Evolutionary conservation across 1,140 invertebrate species (phyloP).

Genomic region (Drosophila mojavensis): DNA sequence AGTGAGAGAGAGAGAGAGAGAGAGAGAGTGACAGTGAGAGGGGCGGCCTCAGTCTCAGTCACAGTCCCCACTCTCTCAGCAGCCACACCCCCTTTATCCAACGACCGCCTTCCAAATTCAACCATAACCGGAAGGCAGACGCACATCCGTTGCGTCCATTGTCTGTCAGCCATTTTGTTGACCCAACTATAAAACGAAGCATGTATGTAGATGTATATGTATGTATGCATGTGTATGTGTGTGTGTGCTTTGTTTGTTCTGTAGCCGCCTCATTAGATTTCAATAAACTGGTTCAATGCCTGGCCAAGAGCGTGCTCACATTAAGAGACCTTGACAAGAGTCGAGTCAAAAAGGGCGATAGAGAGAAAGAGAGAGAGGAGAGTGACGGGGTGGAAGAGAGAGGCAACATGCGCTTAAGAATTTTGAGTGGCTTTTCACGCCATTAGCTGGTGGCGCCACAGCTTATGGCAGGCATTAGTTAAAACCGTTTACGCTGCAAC

Average conservation of each 20-base stretch:
- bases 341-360: neutral
- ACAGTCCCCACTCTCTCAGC: too few species aligned
- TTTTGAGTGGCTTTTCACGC: slow-evolving; percentile 26
- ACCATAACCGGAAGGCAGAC: slow-evolving; percentile 24
- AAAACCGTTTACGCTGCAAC: neutral
- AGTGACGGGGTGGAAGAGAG: too few species aligned
- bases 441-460: slow-evolving; percentile 18
- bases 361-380: neutral
- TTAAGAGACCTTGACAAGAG: slow-evolving; percentile 8
- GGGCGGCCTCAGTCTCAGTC: neutral
- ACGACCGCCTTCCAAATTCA: neutral
- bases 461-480: slow-evolving; percentile 8
- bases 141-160: slow-evolving; percentile 40
- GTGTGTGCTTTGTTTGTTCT: slow-evolving; percentile 47
- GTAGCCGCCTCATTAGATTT: slow-evolving; percentile 72
- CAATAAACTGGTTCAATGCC: slow-evolving; percentile 60
- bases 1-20: too few species aligned
- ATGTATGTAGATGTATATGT: slow-evolving; percentile 2
- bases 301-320: slow-evolving; percentile 32
- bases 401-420: neutral
- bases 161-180: slow-evolving; percentile 60
- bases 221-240: slow-evolving; percentile 17
- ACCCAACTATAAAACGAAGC: slow-evolving; percentile 15
- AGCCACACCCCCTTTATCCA: neutral
- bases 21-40: too few species aligned